These are phyloP conservation scores for Heliconius congener DNA, from an alignment of 1,140 invertebrate genomes.

Conservation along the genomic window DNA sequence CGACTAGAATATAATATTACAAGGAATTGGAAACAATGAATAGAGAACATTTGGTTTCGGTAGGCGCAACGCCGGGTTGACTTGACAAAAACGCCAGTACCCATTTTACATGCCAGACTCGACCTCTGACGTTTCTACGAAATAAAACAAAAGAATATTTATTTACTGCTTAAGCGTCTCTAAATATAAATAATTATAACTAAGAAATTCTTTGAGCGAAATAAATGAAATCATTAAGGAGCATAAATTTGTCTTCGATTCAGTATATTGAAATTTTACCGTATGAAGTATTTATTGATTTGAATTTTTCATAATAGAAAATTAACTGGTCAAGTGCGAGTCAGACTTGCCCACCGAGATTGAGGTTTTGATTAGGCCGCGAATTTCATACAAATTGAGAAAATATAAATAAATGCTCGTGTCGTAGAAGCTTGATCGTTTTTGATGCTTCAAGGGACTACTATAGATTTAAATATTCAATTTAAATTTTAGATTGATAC, in stretches of 20 bases:
- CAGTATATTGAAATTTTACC: no score
- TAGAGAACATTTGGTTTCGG: slow-evolving; percentile 54
- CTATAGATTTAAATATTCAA: no score
- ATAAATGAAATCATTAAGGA: background rate
- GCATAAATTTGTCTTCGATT: background rate
- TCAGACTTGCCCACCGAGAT: no score
- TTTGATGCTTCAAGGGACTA: no score
- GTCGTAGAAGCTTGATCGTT: no score
- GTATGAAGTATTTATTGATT: no score
- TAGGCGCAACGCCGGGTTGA: slow-evolving; percentile 36
- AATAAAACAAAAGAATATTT: slow-evolving; percentile 62
- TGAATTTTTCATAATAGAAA: no score
- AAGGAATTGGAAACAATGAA: slow-evolving; percentile 55
- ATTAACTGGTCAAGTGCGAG: no score
- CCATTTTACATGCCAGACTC: slow-evolving; percentile 62
- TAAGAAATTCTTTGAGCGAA: slow-evolving; percentile 17
- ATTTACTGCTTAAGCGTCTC: slow-evolving; percentile 32
- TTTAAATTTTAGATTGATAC: no score
- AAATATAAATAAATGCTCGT: no score
- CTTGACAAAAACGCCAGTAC: slow-evolving; percentile 48
- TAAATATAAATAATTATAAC: slow-evolving; percentile 23
- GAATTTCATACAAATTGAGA: no score
- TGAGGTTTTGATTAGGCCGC: no score
- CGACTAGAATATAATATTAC: slow-evolving; percentile 46
- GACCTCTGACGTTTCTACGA: slow-evolving; percentile 62